Percentiles rank a stretch among this genome's conserved stretches.
Evolutionary conservation across 30 jellyfish, hydroid and myxozoan species (phyloP).

Genomic region (Aurelia coerulea): DNA sequence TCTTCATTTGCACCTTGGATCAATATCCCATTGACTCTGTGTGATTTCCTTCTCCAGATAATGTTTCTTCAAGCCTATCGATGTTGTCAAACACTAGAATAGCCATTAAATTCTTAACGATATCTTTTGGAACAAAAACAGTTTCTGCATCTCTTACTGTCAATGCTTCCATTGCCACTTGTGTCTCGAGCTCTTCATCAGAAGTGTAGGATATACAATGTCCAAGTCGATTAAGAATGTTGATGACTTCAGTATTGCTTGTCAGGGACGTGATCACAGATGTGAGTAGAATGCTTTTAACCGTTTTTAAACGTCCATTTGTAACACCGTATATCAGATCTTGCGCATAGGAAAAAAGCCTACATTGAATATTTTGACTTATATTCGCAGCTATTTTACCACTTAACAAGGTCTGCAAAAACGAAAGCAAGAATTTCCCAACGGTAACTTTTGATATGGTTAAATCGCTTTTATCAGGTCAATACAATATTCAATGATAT

Average conservation of each 20-base stretch:
- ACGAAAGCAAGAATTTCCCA: slow-evolving; percentile 5
- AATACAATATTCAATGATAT: slow-evolving; percentile 10
- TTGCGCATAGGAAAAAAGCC: slow-evolving; percentile 13
- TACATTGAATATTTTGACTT: slow-evolving; percentile 10
- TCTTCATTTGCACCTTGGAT: slow-evolving; percentile 22
- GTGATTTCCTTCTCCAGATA: slow-evolving; percentile 36
- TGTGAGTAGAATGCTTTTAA: slow-evolving; percentile 22
- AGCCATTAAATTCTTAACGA: slow-evolving; percentile 23
- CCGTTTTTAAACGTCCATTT: slow-evolving; percentile 19
- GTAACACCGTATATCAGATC: slow-evolving; percentile 37
- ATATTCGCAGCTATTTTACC: slow-evolving; percentile 10
- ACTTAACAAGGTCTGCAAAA: slow-evolving; percentile 14
- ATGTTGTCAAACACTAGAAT: slow-evolving; percentile 22
- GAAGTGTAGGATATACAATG: slow-evolving; percentile 22
- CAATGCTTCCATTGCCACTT: slow-evolving; percentile 28
- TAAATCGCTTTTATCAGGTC: slow-evolving; percentile 26
- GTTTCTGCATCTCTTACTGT: slow-evolving; percentile 18
- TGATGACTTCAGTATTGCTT: slow-evolving; percentile 13
- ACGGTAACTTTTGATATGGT: slow-evolving; percentile 16
- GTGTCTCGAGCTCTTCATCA: slow-evolving; percentile 34
- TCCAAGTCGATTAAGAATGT: slow-evolving; percentile 11
- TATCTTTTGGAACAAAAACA: slow-evolving; percentile 8
- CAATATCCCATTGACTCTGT: slow-evolving; percentile 27
- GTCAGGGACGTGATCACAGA: slow-evolving; percentile 23
- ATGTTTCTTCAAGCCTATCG: slow-evolving; percentile 39